Evolutionary conservation across 2,888 invertebrate species (phyloP), one percentile per base, ranked within the genome.

Genomic region (Thecocarcelia acutangulata): DNA sequence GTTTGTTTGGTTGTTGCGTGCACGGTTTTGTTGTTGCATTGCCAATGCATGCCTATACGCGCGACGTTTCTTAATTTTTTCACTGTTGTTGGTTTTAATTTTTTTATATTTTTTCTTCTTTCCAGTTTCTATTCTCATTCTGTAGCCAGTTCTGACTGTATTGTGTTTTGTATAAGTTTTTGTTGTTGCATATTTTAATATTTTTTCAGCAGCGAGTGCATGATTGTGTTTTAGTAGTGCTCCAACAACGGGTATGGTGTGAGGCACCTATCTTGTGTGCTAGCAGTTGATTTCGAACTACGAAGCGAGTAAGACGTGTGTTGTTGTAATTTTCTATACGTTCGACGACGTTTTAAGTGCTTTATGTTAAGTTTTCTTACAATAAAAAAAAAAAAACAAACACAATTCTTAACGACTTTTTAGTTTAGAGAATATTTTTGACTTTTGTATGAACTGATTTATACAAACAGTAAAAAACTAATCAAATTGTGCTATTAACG

Each of bases 301-400:
- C 88, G 89, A 88, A 90, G 90, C 90, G 88, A 90, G 89, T 89
- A 87, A 88, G 91, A 91, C 90, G 91, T 90, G 90, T 88, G 87
- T 80, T 77, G 80, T 77, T 84, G 81, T 81, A 83, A 79, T 79
- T 70, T 81, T 75, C 46, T 79, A 78, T 74, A 79, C 58, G 74
- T 74, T 78, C 80, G 80, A 83, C 81, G 79, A 85, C 87, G 88
- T 88, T 87, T 87, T 85, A 88, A 89, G 89, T 88, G 87, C 88
- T 89, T 87, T 82, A 83, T 84, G 83, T 85, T 85, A 82, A 83
- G 80, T 83, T 83, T 80, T 80, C 78, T 79, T 73, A 76, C 21
- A 73, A 46, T 44, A 66, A 58, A 76, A 75, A 61, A 52, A 58
- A 64, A n/a, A n/a, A n/a, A n/a, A n/a, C n/a, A n/a, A 64, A 40